Base-by-base conservation (phyloP, 2,888 invertebrate species). In the Cerastoderma edule region DNA sequence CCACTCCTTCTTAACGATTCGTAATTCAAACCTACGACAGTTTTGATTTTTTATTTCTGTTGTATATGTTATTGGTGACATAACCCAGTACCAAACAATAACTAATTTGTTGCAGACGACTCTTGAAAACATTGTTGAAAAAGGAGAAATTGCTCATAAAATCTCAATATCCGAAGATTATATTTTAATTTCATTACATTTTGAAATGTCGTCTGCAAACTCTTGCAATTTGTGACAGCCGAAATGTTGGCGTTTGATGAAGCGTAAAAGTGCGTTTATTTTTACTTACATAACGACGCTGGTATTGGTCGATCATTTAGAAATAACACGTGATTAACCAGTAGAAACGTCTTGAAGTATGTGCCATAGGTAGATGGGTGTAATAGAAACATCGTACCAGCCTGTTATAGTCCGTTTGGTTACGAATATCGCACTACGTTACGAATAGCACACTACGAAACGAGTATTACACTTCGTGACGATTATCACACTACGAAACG, bases 311-410 rank as follows among this genome's bases (percentile, higher is more conserved):
- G 64, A 19, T 80, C 73, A 10, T 72, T 19, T 16, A 64, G 71
- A 54, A 76, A 80, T 22, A 80, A 63, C 6, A 80, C 64, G 16
- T 75, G 44, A 13, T 80, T 63, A 0, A 79, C 33, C 28, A 75
- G n/a, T 2, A 80, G 46, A 72, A 76, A 72, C 39, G 75, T 75
- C 28, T 56, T 54, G 2, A 80, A 46, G 53, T 80, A 80, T 1
- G 67, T 56, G 22, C 69, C 72, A 30, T 75, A 74, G 19, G 68
- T 77, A 19, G 28, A 27, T 5, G 73, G 71, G 32, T 76, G 63
- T 22, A 74, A 66, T 4, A 71, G 10, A 6, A 67, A 53, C 79
- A 79, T 72, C 28, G 19, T 44, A 10, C 44, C 10, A 19, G 44
- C 19, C 44, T n/a, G n/a, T 50, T 50, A 24, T 19, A 46, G 19